Evolutionary conservation across 2,797 vertebrate genomes (phyloP), one percentile per base, ranked within the genome.

Genomic region (Bradypodion ventrale): DNA sequence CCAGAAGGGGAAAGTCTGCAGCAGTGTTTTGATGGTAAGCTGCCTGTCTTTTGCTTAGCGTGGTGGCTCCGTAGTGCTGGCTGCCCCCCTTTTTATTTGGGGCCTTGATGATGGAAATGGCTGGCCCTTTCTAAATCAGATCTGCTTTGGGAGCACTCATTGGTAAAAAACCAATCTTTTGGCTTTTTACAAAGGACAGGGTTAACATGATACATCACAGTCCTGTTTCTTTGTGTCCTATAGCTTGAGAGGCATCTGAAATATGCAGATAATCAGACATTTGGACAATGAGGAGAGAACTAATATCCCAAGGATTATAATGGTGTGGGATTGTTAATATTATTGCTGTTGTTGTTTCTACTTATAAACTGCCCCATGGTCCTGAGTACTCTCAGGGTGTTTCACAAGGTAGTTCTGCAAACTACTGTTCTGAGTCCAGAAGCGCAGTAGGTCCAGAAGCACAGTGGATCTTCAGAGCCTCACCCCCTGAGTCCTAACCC

Each of bases 21-120:
- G 75, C 90, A 85, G 80, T 83, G 85, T 84, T 46, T 59, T 59
- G 88, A 91, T 90, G 87, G 91, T 86, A 89, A 90, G 83, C 87
- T 89, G 92, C 87, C 93, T 91, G 87, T 80, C 66, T 49, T 73
- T 78, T 66, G 72, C 89, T n/a, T 44, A 80, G 78, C 60, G 60
- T 86, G 35, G 40, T 49, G 66, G 44, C 60, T 1, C 13, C 63
- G 69, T 82, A 87, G 86, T 80, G 70, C 83, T 0, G 65, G 82
- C 72, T 19, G 65, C 63, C 32, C 44, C 66, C 72, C 75, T 42
- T 2, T 40, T 27, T 27, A 21, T 62, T 83, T 46, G 75, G 68
- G 25, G 68, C 59, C 42, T 82, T 66, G 87, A 90, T 79, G 89
- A 85, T 27, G 23, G 70, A 84, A 40, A 56, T 46, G 46, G 81